Conservation (phyloP, 2,113 vertebrate species). For the Syngnathus floridae region DNA sequence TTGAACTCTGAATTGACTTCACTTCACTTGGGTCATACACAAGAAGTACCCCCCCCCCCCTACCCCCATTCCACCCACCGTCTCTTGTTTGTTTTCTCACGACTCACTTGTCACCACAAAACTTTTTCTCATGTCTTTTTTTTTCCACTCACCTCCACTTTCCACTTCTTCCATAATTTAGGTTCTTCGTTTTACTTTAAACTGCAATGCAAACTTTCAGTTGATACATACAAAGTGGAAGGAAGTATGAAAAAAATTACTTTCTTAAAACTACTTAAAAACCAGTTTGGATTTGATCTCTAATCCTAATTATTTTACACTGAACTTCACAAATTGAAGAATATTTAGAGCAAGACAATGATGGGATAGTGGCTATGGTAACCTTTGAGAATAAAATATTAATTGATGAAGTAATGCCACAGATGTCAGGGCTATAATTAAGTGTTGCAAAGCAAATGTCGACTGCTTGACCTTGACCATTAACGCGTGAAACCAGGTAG, state of each 20-base stretch:
- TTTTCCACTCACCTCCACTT: not conserved
- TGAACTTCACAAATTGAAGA: not conserved
- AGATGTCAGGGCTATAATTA: not conserved
- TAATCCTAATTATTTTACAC: not conserved
- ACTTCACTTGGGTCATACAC: not conserved
- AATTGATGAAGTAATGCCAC: not conserved
- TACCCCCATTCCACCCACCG: not conserved
- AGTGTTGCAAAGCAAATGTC: not conserved
- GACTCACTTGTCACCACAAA: not conserved
- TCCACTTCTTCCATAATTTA: not conserved
- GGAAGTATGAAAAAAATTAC: no score
- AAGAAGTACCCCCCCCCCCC: not conserved
- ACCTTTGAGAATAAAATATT: not conserved
- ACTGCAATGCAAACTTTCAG: no score
- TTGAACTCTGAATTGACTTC: slow-evolving; percentile 11
- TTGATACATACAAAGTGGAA: no score
- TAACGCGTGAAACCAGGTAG: not conserved
- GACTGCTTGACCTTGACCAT: not conserved
- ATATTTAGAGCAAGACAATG: not conserved
- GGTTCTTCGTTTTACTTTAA: not conserved
- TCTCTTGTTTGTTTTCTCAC: slow-evolving; percentile 6
- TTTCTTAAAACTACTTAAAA: no score
- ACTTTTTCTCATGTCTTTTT: not conserved
- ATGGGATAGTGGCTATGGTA: not conserved
- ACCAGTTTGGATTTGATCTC: no score